Conservation (phyloP, 2,113 vertebrate species). For the Pygoscelis adeliae region DNA sequence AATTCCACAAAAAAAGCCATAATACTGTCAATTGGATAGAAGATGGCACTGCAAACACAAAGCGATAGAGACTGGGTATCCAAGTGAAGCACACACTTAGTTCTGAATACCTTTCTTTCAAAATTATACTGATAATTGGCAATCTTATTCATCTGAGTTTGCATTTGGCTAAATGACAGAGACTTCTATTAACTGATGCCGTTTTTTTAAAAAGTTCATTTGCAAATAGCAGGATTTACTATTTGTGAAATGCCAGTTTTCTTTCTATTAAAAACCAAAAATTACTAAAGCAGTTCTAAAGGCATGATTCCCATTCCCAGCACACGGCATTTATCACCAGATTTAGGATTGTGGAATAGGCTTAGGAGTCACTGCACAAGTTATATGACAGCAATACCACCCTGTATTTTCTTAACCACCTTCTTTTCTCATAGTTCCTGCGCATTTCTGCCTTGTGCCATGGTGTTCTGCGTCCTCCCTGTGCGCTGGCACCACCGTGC, state of each 20-base stretch:
- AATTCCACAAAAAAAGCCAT: background rate
- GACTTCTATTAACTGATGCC: slow-evolving; percentile 54
- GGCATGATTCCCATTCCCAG: background rate
- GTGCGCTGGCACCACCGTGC: accelerated
- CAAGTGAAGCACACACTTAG: slow-evolving; percentile 49
- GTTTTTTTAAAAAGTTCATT: background rate
- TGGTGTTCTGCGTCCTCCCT: background rate
- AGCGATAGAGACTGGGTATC: background rate
- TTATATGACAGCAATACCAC: background rate
- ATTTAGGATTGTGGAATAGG: background rate
- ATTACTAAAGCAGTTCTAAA: background rate
- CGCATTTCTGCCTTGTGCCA: background rate
- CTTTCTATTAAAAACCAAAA: slow-evolving; percentile 45
- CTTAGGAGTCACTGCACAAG: background rate
- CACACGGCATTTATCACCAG: background rate
- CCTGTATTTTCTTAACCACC: background rate
- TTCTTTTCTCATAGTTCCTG: background rate
- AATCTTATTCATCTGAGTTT: slow-evolving; percentile 61
- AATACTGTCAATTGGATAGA: background rate
- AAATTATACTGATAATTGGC: slow-evolving; percentile 50
- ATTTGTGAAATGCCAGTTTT: slow-evolving; percentile 45
- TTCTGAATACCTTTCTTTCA: slow-evolving; percentile 44
- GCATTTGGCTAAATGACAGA: slow-evolving; percentile 59
- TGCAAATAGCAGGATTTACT: slow-evolving; percentile 57
- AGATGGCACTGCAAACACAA: background rate